phyloP scores from a whole-genome alignment of 35 echinoderm and acorn worm genomes.

The Stichopus chloronotus region DNA sequence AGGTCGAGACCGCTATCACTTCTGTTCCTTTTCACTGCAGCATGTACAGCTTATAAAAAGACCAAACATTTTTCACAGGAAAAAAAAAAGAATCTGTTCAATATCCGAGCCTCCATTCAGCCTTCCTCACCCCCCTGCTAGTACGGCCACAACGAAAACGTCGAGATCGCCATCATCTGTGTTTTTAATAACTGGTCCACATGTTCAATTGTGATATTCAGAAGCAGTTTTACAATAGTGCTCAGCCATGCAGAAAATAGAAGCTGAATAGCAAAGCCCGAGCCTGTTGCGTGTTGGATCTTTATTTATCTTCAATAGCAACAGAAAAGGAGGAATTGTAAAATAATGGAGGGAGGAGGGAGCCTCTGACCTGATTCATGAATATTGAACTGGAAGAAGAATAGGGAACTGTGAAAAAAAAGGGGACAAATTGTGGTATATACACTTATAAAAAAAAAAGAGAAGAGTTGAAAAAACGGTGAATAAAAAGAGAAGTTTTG shows the following conservation, averaged over 20 bases:
- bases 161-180: not conserved
- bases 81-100: constrained; percentile 39
- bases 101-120: constrained; percentile 47
- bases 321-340: constrained; percentile 26
- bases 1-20: constrained; percentile 8
- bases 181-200: constrained; percentile 60
- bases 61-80: not conserved
- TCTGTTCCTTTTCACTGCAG: constrained; percentile 18
- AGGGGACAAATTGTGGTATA: not conserved
- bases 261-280: constrained; percentile 27
- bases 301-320: constrained; percentile 16
- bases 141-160: not conserved
- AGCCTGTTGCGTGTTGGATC: constrained; percentile 56
- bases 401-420: constrained; percentile 32
- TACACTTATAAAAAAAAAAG: not conserved
- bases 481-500: not conserved
- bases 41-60: constrained; percentile 20
- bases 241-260: constrained; percentile 61
- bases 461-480: not conserved
- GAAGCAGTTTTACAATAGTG: constrained; percentile 37
- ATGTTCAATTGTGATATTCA: constrained; percentile 57
- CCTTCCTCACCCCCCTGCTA: not conserved
- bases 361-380: constrained; percentile 52
- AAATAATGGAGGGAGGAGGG: constrained; percentile 31
- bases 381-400: constrained; percentile 54